A percentile compares a stretch with the other conserved stretches of the same genome.
Evolutionary conservation across 2,113 vertebrate genomes (phyloP).

Genomic region (Nesogale talazaci): DNA sequence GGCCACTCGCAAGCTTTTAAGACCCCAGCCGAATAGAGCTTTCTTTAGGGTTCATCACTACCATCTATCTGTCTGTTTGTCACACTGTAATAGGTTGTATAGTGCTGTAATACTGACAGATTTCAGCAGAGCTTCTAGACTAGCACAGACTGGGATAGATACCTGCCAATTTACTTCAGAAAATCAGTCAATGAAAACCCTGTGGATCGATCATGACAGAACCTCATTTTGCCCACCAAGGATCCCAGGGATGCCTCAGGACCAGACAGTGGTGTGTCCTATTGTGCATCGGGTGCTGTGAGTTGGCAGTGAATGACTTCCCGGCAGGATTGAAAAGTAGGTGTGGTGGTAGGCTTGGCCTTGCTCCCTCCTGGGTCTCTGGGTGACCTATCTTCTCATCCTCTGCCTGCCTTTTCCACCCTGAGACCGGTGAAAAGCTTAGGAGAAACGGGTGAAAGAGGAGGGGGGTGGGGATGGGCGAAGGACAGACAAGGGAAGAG

Average conservation of each 20-base stretch:
- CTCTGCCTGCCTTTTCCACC: not conserved
- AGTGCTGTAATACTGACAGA: not conserved
- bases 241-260: not conserved
- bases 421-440: not conserved
- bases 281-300: not conserved
- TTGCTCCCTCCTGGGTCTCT: not conserved
- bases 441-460: not conserved
- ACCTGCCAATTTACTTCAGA: not conserved
- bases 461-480: fast-evolving
- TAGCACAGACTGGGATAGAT: not conserved
- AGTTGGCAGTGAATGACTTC: not conserved
- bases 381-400: not conserved
- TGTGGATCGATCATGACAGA: not conserved
- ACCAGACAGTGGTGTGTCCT: not conserved
- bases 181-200: not conserved
- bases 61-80: not conserved
- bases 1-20: too few species aligned
- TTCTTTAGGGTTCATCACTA: not conserved
- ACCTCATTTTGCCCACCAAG: not conserved
- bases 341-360: too few species aligned
- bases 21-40: too few species aligned
- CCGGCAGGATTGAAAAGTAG: not conserved
- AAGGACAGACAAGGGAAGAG: conserved; percentile 30
- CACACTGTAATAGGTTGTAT: not conserved
- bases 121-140: not conserved